Percentiles rank a stretch among this genome's conserved stretches.
Conservation (phyloP, 1,140 invertebrate species). For the Solenopsis fugax region DNA sequence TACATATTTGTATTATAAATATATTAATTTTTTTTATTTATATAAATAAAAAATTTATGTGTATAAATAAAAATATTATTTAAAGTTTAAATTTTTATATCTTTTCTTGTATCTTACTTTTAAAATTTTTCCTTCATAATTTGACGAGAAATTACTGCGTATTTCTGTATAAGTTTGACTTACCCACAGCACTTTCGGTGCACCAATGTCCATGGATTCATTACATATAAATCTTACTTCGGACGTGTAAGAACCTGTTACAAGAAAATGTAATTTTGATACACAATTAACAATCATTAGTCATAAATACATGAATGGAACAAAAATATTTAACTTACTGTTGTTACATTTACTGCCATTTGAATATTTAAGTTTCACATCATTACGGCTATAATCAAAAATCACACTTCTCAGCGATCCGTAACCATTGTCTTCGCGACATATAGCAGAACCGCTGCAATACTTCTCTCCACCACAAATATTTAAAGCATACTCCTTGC, state of each 20-base stretch:
- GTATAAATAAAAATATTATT: background rate
- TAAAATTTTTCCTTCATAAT: background rate
- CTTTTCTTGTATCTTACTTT: slow-evolving; percentile 3
- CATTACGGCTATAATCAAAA: slow-evolving; percentile 76
- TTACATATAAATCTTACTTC: slow-evolving; percentile 77
- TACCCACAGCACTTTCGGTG: slow-evolving; percentile 75
- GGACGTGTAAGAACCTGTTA: slow-evolving; percentile 70
- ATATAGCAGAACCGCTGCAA: slow-evolving; percentile 78
- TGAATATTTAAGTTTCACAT: slow-evolving; percentile 76
- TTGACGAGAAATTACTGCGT: background rate
- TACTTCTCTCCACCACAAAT: slow-evolving; percentile 75
- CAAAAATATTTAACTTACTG: slow-evolving; percentile 71
- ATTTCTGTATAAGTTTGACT: slow-evolving; percentile 65
- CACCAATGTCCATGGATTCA: slow-evolving; percentile 70
- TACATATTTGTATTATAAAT: too few relatives aligned
- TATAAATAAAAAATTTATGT: background rate
- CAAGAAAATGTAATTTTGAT: slow-evolving; percentile 9
- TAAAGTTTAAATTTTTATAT: background rate
- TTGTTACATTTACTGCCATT: slow-evolving; percentile 77
- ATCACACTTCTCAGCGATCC: slow-evolving; percentile 76
- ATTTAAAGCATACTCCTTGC: slow-evolving; percentile 73
- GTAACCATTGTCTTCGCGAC: slow-evolving; percentile 72
- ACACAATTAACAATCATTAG: slow-evolving; percentile 14
- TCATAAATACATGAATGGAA: slow-evolving; percentile 39
- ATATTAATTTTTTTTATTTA: too few relatives aligned